Conservation (phyloP, 2,888 invertebrate genomes). For the Caenorhabditis imperialis region DNA sequence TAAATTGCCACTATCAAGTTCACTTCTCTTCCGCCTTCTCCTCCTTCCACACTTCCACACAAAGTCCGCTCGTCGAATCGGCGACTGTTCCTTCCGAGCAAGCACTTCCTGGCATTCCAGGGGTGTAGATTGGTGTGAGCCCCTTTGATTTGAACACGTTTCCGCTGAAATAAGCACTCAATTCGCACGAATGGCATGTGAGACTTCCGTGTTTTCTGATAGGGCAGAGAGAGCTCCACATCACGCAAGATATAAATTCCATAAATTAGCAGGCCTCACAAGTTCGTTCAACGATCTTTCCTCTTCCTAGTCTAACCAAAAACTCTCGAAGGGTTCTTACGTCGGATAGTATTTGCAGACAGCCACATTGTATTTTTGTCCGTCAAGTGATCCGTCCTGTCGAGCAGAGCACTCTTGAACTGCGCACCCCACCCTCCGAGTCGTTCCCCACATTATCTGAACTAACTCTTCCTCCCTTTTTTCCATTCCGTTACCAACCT, state of each 20-base stretch:
- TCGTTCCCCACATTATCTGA: slow-evolving; percentile 52
- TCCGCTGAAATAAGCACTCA: slow-evolving; percentile 17
- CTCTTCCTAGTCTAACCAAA: too few relatives aligned
- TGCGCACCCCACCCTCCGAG: slow-evolving; percentile 42
- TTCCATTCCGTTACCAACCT: slow-evolving; percentile 14
- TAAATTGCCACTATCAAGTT: too few relatives aligned
- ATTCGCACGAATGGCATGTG: too few relatives aligned
- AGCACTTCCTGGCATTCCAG: slow-evolving; percentile 26
- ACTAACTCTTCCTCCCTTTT: slow-evolving; percentile 1
- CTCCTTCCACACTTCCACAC: slow-evolving; percentile 30
- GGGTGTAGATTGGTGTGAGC: slow-evolving; percentile 25
- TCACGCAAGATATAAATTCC: too few relatives aligned
- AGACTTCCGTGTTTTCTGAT: neutral
- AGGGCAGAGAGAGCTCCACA: neutral
- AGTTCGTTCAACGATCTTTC: too few relatives aligned
- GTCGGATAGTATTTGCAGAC: slow-evolving; percentile 57
- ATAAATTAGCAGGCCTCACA: too few relatives aligned
- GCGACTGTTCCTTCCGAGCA: slow-evolving; percentile 20
- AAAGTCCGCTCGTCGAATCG: slow-evolving; percentile 47
- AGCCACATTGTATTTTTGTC: slow-evolving; percentile 45
- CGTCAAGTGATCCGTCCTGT: slow-evolving; percentile 36
- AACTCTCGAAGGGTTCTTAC: slow-evolving; percentile 19
- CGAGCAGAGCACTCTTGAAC: slow-evolving; percentile 48
- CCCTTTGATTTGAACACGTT: slow-evolving; percentile 37
- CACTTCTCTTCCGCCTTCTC: neutral